Conservation (phyloP, 2,113 vertebrate genomes). For the Gallinago jamesoni region DNA sequence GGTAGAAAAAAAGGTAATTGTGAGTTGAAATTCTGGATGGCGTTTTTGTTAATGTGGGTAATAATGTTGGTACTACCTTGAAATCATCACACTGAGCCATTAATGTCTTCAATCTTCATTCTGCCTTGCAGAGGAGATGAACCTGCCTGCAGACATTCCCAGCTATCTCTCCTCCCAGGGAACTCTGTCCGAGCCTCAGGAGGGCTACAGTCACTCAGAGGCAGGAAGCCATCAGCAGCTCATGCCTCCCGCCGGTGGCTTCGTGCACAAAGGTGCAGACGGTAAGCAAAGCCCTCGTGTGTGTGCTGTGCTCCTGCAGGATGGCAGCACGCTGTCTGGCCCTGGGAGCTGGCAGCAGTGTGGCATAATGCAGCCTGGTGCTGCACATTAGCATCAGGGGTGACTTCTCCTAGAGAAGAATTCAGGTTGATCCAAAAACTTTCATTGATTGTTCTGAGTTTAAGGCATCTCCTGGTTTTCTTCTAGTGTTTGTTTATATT, state of each 20-base stretch:
- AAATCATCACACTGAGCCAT: not conserved
- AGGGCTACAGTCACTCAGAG: conserved; percentile 95
- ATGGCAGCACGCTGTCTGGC: not conserved
- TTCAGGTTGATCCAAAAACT: not conserved
- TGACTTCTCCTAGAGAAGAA: not conserved
- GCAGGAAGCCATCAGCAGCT: conserved; percentile 97
- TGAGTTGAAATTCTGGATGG: not conserved
- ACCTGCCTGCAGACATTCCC: conserved; percentile 93
- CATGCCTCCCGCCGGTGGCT: conserved; percentile 88
- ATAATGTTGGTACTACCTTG: not conserved
- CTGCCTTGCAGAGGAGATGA: conserved; percentile 88
- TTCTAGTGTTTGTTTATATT: not conserved
- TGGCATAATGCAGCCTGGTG: not conserved
- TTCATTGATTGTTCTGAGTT: not conserved
- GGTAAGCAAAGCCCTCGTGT: conserved; percentile 68
- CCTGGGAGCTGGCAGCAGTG: not conserved
- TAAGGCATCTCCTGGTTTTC: not conserved
- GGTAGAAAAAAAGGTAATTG: not conserved
- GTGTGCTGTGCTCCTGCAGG: not conserved
- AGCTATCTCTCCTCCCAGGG: conserved; percentile 98
- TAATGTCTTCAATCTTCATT: not conserved
- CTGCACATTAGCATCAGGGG: not conserved
- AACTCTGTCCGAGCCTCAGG: conserved; percentile 93
- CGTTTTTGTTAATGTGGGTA: not conserved
- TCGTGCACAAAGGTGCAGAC: conserved; percentile 86